Conservation (phyloP, 2,113 vertebrate genomes). For the Phycodurus eques region DNA sequence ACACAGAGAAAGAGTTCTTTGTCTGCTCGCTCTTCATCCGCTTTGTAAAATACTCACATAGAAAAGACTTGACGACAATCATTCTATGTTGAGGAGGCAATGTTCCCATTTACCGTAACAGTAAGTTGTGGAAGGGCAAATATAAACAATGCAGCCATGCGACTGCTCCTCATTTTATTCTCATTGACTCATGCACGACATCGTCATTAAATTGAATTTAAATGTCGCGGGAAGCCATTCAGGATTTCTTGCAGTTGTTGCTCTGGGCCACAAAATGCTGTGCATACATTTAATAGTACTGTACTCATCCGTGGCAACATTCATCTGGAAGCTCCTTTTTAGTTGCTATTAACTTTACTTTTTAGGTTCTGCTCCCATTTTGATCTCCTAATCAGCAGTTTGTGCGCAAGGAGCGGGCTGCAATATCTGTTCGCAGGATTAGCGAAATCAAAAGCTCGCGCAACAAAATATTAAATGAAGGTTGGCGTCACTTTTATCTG, state of each 20-base stretch:
- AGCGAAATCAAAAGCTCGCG: too few species aligned
- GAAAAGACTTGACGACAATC: neutral
- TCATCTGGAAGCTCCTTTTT: neutral
- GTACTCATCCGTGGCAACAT: neutral
- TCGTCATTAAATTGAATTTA: conserved; percentile 21
- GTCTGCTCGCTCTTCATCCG: neutral
- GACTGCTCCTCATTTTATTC: conserved; percentile 1
- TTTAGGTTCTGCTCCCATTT: neutral
- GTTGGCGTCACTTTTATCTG: too few species aligned
- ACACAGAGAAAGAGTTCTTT: conserved; percentile 16
- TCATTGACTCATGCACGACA: conserved; percentile 28
- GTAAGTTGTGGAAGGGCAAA: neutral
- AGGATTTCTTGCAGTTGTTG: neutral
- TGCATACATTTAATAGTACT: too few species aligned
- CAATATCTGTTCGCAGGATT: neutral
- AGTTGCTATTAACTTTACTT: neutral
- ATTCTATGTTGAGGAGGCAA: conserved; percentile 1
- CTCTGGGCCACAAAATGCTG: neutral
- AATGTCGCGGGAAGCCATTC: conserved; percentile 27
- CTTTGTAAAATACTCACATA: neutral
- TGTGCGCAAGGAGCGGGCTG: neutral
- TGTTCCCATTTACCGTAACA: neutral
- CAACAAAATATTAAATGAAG: too few species aligned
- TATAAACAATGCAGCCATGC: conserved; percentile 1
- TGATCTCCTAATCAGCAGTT: neutral